Conservation (phyloP, 2,113 vertebrate genomes). For the Ailurus styani region DNA sequence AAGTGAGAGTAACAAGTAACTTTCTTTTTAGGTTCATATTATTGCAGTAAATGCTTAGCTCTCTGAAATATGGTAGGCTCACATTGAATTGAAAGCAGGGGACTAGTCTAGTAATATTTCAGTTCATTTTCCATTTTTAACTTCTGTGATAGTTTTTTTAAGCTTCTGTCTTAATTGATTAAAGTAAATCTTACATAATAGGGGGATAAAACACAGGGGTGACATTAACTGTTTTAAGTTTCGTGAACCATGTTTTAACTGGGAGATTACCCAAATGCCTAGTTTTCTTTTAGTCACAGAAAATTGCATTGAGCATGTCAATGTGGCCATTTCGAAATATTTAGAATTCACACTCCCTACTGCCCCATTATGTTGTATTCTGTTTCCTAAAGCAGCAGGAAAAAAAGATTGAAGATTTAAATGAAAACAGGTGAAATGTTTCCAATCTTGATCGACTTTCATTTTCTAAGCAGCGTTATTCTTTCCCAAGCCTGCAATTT, state of each 20-base stretch:
- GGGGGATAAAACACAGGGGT: neutral
- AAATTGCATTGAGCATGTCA: neutral
- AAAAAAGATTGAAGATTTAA: conserved; percentile 45
- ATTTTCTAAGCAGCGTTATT: conserved; percentile 59
- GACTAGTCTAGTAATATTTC: neutral
- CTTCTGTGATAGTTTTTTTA: neutral
- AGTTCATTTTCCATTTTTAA: neutral
- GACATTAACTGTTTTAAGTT: neutral
- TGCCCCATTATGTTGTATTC: neutral
- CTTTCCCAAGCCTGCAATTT: conserved; percentile 57
- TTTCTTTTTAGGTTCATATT: neutral
- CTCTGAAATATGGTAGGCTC: neutral
- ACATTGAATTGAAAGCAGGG: neutral
- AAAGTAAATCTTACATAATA: neutral
- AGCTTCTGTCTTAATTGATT: neutral
- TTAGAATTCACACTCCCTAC: neutral
- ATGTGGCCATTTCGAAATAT: neutral
- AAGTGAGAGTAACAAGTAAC: neutral
- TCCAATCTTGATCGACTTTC: conserved; percentile 52
- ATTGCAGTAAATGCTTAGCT: neutral
- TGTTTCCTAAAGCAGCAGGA: conserved; percentile 37
- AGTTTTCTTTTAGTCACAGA: conserved; percentile 13
- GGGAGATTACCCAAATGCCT: neutral
- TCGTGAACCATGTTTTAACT: neutral
- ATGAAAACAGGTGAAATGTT: conserved; percentile 44